Evolutionary conservation across 2,113 vertebrate genomes (phyloP).

Genomic region (Seriola dumerili): DNA sequence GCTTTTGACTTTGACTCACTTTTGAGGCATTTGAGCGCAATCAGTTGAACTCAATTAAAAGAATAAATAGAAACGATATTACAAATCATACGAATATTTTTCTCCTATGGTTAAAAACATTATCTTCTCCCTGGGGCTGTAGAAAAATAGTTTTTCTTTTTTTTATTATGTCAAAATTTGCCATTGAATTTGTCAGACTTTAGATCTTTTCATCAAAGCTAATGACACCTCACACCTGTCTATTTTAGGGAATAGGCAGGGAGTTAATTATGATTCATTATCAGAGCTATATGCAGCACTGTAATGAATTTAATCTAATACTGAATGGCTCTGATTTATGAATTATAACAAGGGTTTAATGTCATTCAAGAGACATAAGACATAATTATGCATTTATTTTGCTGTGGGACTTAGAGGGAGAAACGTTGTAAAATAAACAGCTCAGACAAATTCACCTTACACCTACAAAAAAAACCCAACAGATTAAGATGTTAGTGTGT

Average conservation of each 20-base stretch:
- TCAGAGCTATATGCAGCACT: constrained; percentile 17
- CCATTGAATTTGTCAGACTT: constrained; percentile 6
- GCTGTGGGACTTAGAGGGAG: not conserved
- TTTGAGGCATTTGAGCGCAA: constrained; percentile 42
- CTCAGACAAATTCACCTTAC: constrained; percentile 21
- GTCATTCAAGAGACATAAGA: not conserved
- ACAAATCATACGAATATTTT: constrained; percentile 1
- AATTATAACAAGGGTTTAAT: constrained; percentile 18
- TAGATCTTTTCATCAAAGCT: constrained; percentile 33
- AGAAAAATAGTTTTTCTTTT: not conserved
- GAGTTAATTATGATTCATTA: constrained; percentile 49
- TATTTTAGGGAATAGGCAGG: constrained; percentile 18
- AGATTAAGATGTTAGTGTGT: constrained; percentile 48
- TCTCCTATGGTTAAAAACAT: constrained; percentile 13
- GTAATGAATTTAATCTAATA: constrained; percentile 25
- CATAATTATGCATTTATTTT: constrained; percentile 12
- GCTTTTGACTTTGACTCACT: constrained; percentile 46
- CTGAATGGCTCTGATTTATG: constrained; percentile 20
- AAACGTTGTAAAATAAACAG: constrained; percentile 45
- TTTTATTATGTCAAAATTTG: constrained; percentile 1
- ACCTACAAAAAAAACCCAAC: not conserved
- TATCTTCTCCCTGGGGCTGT: constrained; percentile 17
- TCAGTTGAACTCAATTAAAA: constrained; percentile 62
- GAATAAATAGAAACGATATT: constrained; percentile 45
- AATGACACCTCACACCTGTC: constrained; percentile 6